Percentiles rank a stretch among this genome's conserved stretches.
These are phyloP conservation scores for Ophiodon elongatus DNA, from an alignment of 2,113 vertebrate genomes.

Conservation along the genomic window DNA sequence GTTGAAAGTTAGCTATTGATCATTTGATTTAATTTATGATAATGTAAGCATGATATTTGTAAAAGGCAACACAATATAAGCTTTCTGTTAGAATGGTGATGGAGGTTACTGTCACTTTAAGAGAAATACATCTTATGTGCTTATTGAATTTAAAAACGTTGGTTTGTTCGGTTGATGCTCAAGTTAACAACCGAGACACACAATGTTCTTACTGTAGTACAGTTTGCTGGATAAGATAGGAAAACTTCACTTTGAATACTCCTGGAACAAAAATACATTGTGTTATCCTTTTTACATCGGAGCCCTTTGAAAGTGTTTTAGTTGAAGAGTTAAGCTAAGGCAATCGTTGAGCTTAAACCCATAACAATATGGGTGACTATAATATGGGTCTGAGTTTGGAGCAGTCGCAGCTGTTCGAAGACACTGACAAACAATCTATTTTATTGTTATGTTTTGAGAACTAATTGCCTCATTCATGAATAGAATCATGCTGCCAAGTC, in stretches of 20 bases:
- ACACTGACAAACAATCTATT: neutral
- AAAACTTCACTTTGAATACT: neutral
- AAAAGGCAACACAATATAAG: neutral
- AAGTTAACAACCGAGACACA: neutral
- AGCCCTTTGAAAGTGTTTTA: neutral
- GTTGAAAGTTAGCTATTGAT: neutral
- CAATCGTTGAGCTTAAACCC: neutral
- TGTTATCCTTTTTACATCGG: neutral
- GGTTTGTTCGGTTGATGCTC: neutral
- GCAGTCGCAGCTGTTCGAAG: neutral
- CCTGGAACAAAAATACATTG: neutral
- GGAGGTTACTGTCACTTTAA: neutral
- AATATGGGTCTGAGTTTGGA: neutral
- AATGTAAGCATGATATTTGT: neutral
- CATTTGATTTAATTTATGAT: neutral
- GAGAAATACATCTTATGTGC: neutral
- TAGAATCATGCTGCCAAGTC: neutral
- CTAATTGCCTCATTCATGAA: neutral
- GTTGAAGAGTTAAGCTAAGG: neutral
- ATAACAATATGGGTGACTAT: neutral
- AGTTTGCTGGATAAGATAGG: neutral
- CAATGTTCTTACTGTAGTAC: too few species aligned
- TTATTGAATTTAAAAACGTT: neutral
- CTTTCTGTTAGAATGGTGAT: neutral
- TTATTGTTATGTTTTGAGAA: neutral